Evolutionary conservation across 2,888 invertebrate species (phyloP).

Genomic region (Chrysotoxum bicinctum): DNA sequence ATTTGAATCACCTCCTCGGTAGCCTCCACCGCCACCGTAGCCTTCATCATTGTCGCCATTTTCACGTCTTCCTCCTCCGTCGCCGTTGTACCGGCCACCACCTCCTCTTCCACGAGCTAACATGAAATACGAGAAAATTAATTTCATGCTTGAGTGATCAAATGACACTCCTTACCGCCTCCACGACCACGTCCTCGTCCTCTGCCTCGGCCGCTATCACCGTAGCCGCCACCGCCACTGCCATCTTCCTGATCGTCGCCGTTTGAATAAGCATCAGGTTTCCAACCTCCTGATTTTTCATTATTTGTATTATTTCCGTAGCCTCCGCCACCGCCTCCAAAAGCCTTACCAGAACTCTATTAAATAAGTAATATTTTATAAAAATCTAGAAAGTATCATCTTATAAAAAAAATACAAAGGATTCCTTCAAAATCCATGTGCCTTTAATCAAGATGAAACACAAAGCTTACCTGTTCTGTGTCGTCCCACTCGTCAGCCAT

Average conservation of each 20-base stretch:
- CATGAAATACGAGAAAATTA: conserved; percentile 32
- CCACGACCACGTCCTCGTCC: conserved; percentile 60
- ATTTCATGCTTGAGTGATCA: conserved; percentile 15
- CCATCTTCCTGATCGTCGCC: conserved; percentile 18
- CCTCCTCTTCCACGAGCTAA: conserved; percentile 32
- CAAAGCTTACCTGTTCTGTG: conserved; percentile 49
- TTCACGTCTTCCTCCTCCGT: conserved; percentile 78
- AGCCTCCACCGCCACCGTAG: conserved; percentile 73
- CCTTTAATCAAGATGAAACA: not conserved
- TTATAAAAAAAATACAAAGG: not conserved
- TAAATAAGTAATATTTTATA: conserved; percentile 11
- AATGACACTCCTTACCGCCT: conserved; percentile 28
- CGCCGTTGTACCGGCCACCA: conserved; percentile 78
- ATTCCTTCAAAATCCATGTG: conserved; percentile 7
- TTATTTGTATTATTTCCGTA: not conserved
- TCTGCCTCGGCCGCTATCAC: conserved; percentile 45
- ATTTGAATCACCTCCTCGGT: conserved; percentile 74
- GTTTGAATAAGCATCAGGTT: conserved; percentile 24
- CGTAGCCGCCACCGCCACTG: conserved; percentile 45
- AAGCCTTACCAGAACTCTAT: conserved; percentile 59
- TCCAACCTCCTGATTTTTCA: conserved; percentile 41
- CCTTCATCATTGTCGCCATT: conserved; percentile 68
- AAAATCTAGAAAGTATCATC: not conserved
- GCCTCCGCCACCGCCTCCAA: conserved; percentile 50
- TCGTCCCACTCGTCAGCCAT: conserved; percentile 71